Conservation (phyloP, 2,113 vertebrate species). For the Corythoichthys haematopterus region DNA sequence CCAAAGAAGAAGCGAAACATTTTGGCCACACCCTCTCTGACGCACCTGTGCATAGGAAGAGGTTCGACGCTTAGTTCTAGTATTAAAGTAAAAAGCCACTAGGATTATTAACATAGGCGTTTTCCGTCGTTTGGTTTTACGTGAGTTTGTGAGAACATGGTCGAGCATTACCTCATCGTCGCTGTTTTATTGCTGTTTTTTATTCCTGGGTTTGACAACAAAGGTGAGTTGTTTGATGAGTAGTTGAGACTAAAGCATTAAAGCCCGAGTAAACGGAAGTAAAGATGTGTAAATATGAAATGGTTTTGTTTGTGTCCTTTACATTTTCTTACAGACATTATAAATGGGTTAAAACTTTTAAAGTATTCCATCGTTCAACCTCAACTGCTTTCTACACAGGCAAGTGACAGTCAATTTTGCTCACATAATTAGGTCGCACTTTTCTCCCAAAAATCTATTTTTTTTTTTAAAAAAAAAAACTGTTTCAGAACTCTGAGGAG, state of each 20-base stretch:
- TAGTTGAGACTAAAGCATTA: too few species aligned
- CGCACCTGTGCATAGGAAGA: not conserved
- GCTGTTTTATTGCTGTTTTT: slow-evolving; percentile 11
- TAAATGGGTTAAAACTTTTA: slow-evolving; percentile 25
- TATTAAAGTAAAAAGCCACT: not conserved
- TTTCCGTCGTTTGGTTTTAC: not conserved
- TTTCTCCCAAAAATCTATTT: not conserved
- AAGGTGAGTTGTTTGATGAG: slow-evolving; percentile 43
- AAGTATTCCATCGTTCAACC: slow-evolving; percentile 65
- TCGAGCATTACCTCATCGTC: not conserved
- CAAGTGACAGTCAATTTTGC: slow-evolving; percentile 22
- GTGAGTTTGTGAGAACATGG: slow-evolving; percentile 17
- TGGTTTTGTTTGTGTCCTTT: not conserved
- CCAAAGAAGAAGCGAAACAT: not conserved
- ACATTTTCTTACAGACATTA: slow-evolving; percentile 32
- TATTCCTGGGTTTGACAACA: slow-evolving; percentile 19
- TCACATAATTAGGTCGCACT: slow-evolving; percentile 31
- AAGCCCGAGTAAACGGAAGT: not conserved
- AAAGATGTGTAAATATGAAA: not conserved
- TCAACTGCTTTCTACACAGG: slow-evolving; percentile 41
- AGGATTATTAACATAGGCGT: not conserved
- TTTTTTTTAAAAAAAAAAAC: not conserved
- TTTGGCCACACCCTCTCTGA: not conserved
- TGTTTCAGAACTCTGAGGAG: slow-evolving; percentile 27
- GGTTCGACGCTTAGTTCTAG: not conserved